phyloP scores from a whole-genome alignment of 1,140 invertebrate genomes.

The Meloidogyne hapla region DNA sequence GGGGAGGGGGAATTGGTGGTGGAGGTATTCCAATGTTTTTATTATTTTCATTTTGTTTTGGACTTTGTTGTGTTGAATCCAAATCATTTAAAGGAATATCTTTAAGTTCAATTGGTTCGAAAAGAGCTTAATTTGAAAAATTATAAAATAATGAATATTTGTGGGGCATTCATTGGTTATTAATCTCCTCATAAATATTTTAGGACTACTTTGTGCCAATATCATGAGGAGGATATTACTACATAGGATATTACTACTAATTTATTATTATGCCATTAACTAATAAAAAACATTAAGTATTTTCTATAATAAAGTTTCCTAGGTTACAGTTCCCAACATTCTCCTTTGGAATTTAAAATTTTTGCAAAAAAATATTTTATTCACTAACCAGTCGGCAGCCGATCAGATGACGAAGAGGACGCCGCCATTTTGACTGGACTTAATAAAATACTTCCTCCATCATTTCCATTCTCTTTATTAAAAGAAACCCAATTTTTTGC shows the following conservation, averaged over 20 bases:
- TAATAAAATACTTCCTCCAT: not conserved
- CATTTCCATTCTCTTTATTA: not conserved
- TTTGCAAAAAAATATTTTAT: no score
- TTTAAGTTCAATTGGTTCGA: not conserved
- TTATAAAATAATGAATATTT: no score
- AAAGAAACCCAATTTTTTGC: not conserved
- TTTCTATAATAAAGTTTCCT: no score
- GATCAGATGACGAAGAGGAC: not conserved
- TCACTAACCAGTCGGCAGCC: not conserved
- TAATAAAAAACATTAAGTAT: no score
- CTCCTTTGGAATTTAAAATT: no score
- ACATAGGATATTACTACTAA: no score
- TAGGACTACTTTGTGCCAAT: no score
- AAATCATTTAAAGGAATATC: constrained; percentile 3
- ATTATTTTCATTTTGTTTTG: not conserved
- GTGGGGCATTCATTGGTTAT: no score
- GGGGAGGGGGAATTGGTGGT: not conserved
- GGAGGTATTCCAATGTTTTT: not conserved
- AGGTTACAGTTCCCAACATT: no score
- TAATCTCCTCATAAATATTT: no score
- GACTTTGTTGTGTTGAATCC: not conserved
- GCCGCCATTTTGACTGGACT: not conserved
- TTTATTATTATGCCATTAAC: no score
- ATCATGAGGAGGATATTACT: no score
- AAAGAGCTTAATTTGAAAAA: not conserved